These are phyloP conservation scores for Amblyopsis rosae DNA, from an alignment of 2,113 vertebrate genomes.

Conservation along the genomic window DNA sequence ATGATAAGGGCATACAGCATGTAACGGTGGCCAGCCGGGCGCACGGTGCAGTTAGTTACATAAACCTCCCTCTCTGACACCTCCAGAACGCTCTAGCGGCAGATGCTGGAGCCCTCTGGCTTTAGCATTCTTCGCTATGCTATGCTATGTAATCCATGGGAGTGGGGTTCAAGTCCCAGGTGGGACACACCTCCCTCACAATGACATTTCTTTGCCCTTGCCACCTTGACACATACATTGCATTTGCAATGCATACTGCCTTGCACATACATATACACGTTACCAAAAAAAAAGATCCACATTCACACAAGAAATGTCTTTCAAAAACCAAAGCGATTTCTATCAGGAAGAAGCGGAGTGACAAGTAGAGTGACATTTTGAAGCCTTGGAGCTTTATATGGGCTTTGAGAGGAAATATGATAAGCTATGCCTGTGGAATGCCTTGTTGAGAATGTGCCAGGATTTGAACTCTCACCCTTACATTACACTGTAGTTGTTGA, in stretches of 20 bases:
- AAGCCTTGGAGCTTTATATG: constrained; percentile 29
- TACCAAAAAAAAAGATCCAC: neutral
- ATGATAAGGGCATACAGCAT: neutral
- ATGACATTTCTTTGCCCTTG: neutral
- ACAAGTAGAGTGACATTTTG: constrained; percentile 45
- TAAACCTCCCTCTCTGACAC: too few species aligned
- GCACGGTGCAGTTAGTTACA: too few species aligned
- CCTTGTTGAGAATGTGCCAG: constrained; percentile 43
- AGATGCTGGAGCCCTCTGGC: too few species aligned
- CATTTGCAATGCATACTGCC: neutral
- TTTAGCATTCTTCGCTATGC: too few species aligned
- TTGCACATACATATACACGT: neutral
- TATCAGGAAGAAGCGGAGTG: constrained; percentile 37
- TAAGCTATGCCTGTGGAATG: constrained; percentile 55
- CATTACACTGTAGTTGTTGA: constrained; percentile 12
- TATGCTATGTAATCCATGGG: too few species aligned
- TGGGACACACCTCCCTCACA: too few species aligned
- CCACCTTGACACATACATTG: neutral
- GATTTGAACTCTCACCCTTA: constrained; percentile 36
- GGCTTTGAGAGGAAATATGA: constrained; percentile 53
- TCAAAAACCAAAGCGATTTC: constrained; percentile 45
- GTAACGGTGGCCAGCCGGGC: too few species aligned
- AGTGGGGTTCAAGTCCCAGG: too few species aligned
- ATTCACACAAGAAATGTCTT: constrained; percentile 23
- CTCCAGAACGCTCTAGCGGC: too few species aligned